Conservation (phyloP, 2,888 invertebrate genomes). For the Lasius fuliginosus region DNA sequence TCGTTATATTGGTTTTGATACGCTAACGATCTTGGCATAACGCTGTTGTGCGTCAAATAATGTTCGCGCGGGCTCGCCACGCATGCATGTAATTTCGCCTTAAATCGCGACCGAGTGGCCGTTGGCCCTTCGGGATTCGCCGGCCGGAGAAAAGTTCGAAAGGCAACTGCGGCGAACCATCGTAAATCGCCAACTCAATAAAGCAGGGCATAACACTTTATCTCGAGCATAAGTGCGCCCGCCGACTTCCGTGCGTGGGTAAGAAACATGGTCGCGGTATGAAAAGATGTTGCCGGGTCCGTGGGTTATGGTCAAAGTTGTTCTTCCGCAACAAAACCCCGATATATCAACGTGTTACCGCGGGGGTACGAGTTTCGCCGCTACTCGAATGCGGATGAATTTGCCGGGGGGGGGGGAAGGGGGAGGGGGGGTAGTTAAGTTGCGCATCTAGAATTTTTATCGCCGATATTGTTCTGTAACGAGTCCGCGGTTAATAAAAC, state of each 20-base stretch:
- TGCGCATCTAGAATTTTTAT: slow-evolving; percentile 31
- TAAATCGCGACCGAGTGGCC: slow-evolving; percentile 36
- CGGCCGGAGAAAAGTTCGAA: slow-evolving; percentile 60
- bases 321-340: slow-evolving; percentile 50
- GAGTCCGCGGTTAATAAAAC: slow-evolving; percentile 18
- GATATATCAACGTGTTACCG: slow-evolving; percentile 45
- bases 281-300: slow-evolving; percentile 48
- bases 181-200: slow-evolving; percentile 77
- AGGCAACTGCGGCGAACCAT: slow-evolving; percentile 43
- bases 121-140: neutral
- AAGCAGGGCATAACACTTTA: slow-evolving; percentile 76
- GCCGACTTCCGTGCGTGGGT: slow-evolving; percentile 59
- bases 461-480: neutral
- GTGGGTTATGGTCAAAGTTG: slow-evolving; percentile 56
- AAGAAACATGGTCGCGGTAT: slow-evolving; percentile 49
- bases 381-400: slow-evolving; percentile 27
- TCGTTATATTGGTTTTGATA: neutral
- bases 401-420: neutral
- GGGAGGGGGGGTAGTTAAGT: neutral
- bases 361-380: neutral
- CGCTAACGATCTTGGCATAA: neutral
- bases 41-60: slow-evolving; percentile 5
- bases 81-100: slow-evolving; percentile 56
- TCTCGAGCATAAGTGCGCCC: slow-evolving; percentile 73
- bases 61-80: neutral